Conservation (phyloP, 2,113 vertebrate species). For the Tyrannus savana region DNA sequence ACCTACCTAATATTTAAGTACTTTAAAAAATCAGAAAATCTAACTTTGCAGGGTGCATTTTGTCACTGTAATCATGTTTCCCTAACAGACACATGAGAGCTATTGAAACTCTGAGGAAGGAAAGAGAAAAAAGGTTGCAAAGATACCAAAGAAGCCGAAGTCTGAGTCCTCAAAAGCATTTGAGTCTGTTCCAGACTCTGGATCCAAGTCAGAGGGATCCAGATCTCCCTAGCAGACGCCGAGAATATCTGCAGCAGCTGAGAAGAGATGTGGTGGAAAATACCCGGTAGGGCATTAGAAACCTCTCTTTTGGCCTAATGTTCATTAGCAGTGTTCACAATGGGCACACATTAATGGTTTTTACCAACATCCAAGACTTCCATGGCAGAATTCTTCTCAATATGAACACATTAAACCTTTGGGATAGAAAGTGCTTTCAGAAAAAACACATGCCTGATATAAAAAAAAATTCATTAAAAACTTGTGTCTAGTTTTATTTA, state of each 20-base stretch:
- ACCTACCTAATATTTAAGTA: background rate
- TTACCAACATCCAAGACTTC: background rate
- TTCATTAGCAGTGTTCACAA: fast-evolving
- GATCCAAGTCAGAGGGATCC: conserved; percentile 48
- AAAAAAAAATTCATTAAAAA: background rate
- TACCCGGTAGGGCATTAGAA: conserved; percentile 74
- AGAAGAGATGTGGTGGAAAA: conserved; percentile 83
- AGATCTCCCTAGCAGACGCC: conserved; percentile 77
- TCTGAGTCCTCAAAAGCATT: conserved; percentile 84
- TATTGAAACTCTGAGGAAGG: conserved; percentile 80
- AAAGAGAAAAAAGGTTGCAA: conserved; percentile 81
- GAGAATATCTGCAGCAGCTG: conserved; percentile 83
- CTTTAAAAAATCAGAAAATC: background rate
- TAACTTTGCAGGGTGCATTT: background rate
- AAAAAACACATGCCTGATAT: background rate
- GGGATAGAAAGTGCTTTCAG: background rate
- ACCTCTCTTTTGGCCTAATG: background rate
- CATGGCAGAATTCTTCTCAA: background rate
- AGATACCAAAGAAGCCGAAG: conserved; percentile 80
- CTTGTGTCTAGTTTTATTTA: background rate
- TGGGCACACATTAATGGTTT: background rate
- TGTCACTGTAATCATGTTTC: background rate
- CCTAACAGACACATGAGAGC: conserved; percentile 81
- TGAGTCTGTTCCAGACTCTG: conserved; percentile 37
- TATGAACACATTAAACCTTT: background rate